These are phyloP conservation scores for Dasypus novemcinctus DNA, from an alignment of 2,113 vertebrate species.

Conservation along the genomic window DNA sequence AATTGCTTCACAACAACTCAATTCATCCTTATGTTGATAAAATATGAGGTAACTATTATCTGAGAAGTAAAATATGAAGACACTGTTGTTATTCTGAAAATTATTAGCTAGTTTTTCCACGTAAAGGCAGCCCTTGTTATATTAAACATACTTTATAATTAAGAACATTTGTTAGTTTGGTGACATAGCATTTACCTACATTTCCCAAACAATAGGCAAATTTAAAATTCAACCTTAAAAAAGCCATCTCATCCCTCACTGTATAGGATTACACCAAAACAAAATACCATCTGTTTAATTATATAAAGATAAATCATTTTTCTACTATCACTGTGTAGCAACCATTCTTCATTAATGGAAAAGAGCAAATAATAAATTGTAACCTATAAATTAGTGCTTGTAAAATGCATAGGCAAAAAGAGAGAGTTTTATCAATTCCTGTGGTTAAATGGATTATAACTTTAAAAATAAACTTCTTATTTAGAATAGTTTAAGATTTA, in stretches of 20 bases:
- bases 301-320: not conserved
- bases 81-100: not conserved
- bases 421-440: not conserved
- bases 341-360: not conserved
- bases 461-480: constrained; percentile 10
- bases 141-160: constrained; percentile 43
- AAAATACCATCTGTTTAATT: constrained; percentile 24
- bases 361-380: not conserved
- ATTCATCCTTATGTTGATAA: constrained; percentile 6
- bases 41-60: not conserved
- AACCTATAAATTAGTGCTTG: not conserved
- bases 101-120: not conserved
- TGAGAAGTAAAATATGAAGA: constrained; percentile 32
- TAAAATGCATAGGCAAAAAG: not conserved
- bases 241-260: not conserved
- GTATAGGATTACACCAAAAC: not conserved
- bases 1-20: constrained; percentile 23
- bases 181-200: not conserved
- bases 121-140: not conserved
- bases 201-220: constrained; percentile 16
- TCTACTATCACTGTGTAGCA: not conserved
- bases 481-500: not conserved
- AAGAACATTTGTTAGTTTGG: constrained; percentile 24
- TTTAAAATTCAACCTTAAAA: constrained; percentile 41
- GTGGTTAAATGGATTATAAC: not conserved